phyloP scores from a whole-genome alignment of 2,888 invertebrate species.

The Venusia cambrica region DNA sequence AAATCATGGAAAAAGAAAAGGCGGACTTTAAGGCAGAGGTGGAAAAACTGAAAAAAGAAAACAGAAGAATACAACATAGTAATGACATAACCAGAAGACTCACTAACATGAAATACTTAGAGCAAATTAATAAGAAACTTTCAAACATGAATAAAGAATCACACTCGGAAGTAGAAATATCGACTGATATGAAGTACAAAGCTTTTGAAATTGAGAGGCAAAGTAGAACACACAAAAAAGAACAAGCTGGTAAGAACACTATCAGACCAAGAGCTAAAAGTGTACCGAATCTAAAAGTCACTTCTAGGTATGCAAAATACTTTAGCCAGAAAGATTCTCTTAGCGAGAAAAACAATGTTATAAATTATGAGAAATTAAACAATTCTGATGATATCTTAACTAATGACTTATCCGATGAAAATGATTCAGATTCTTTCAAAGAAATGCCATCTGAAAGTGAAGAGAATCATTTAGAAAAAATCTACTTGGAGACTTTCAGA shows the following conservation, averaged over 20 bases:
- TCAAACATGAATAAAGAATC: slow-evolving; percentile 53
- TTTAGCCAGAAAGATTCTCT: slow-evolving; percentile 68
- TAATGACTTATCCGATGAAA: slow-evolving; percentile 35
- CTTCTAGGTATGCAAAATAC: slow-evolving; percentile 75
- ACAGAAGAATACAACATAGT: slow-evolving; percentile 82
- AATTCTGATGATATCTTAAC: slow-evolving; percentile 33
- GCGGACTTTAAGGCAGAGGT: slow-evolving; percentile 83
- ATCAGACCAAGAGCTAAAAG: slow-evolving; percentile 67
- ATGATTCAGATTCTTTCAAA: slow-evolving; percentile 36
- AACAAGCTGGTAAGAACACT: slow-evolving; percentile 34
- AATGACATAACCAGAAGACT: slow-evolving; percentile 79
- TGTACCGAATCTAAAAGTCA: slow-evolving; percentile 73
- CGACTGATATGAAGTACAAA: slow-evolving; percentile 61
- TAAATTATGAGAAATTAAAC: slow-evolving; percentile 33
- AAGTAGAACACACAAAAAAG: slow-evolving; percentile 51
- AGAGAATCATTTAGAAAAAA: slow-evolving; percentile 63
- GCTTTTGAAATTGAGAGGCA: slow-evolving; percentile 67
- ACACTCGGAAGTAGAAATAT: slow-evolving; percentile 47
- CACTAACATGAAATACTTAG: slow-evolving; percentile 87
- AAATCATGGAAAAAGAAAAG: slow-evolving; percentile 86
- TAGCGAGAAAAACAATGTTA: slow-evolving; percentile 49
- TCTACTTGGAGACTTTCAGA: slow-evolving; percentile 63
- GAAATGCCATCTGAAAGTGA: slow-evolving; percentile 41
- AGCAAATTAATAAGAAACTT: slow-evolving; percentile 85
- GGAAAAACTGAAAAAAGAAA: slow-evolving; percentile 85